phyloP scores from a whole-genome alignment of 2,888 invertebrate genomes.

The Philonicus albiceps region DNA sequence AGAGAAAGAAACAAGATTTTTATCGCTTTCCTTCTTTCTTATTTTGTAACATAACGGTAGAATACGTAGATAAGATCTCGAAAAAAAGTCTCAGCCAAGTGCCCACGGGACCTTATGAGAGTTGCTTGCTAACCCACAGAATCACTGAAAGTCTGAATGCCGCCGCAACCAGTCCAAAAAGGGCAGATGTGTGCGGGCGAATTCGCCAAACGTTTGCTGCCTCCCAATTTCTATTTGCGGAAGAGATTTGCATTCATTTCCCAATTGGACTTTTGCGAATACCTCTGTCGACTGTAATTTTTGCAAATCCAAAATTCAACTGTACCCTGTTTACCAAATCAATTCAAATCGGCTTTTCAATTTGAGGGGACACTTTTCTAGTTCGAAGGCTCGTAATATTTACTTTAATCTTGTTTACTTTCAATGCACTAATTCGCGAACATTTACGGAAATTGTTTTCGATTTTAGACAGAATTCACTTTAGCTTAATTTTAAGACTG shows the following conservation, averaged over 20 bases:
- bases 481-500: background rate
- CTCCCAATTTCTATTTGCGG: conserved; percentile 16
- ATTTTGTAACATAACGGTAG: background rate
- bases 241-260: conserved; percentile 35
- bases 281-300: background rate
- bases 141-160: background rate
- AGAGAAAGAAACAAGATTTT: background rate
- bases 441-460: background rate
- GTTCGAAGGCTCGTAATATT: background rate
- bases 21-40: background rate
- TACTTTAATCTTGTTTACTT: background rate
- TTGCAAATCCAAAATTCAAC: background rate
- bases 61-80: background rate
- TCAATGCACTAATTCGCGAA: background rate
- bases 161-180: background rate
- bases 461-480: background rate
- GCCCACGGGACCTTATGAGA: background rate
- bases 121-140: background rate
- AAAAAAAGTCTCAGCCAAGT: background rate
- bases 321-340: background rate
- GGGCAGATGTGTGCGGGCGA: conserved; percentile 2
- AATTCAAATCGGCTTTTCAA: background rate
- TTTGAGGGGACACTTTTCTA: background rate
- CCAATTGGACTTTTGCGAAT: conserved; percentile 23
- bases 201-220: background rate